Base-by-base conservation (phyloP, 2,113 vertebrate species). In the Lontra canadensis region DNA sequence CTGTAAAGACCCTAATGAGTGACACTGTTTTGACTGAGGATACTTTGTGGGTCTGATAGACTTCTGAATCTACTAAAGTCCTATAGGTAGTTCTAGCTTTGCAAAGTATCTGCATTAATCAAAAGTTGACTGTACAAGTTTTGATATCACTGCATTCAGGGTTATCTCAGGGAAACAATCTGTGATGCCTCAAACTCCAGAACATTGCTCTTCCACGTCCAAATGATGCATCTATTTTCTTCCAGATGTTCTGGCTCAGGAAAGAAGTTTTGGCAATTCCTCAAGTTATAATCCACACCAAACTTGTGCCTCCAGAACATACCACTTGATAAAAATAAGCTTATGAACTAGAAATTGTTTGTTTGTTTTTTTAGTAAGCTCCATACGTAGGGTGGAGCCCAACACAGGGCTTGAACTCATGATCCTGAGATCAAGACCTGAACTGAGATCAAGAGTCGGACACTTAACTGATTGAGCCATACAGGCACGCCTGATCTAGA, bases 161-260 rank as follows among this genome's bases (percentile, higher is more conserved):
- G 29, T 86, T 92, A 86, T 52, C 44, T 90, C 36, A n/a, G 29
- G 84, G 42, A 63, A 39, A 88, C 11, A 65, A 29, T 39, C 42
- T 85, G 2, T 57, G 13, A 7, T 25, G 7, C 14, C 61, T 69
- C 18, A 59, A 90, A 84, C 42, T 69, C 26, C 29, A 74, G 59
- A 73, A 49, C 4, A n/a, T 57, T 87, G 23, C 6, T 95, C 57
- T 67, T 82, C 17, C 29, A 25, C 11, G 34, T 90, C 88, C 92
- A 92, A 95, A 90, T 81, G 4, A 91, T 78, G 2, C 57, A 26
- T 57, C 36, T 85, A 42, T 87, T 96, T 96, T 63, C 49, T 92
- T 89, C n/a, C 20, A 93, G 85, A 82, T 93, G 31, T 44, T 83
- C 73, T 44, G 67, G 7, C 49, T 73, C 59, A 95, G 49, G 21